Evolutionary conservation across 53 echinoderm and acorn worm species (phyloP), one percentile per base, ranked within the genome.

Genomic region (Echinarachnius parma): DNA sequence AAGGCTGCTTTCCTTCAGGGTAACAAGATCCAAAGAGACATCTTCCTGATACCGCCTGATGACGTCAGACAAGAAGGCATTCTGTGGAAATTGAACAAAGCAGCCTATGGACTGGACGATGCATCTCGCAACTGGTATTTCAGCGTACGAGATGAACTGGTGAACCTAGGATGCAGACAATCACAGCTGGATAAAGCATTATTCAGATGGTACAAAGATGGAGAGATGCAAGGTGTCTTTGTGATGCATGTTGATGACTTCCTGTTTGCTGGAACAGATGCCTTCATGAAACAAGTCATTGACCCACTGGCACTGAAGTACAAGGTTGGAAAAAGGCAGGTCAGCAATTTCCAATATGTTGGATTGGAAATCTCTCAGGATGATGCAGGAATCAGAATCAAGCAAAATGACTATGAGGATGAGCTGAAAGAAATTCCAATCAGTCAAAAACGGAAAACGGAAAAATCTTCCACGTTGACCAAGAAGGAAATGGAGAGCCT

Each of bases 61-160:
- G 82, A 82, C 75, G 82, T 25, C 32, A 31, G 53, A 21, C 46
- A 81, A 60, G 74, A 72, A 31, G 81, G 81, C 9, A 9, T 81
- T 18, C 23, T 57, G 19, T 67, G 76, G 82, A 82, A 82, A 47
- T 39, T 66, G 8, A 53, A 76, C 60, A 77, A 76, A 29, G 21
- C 83, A 31, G 76, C 37, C 0, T 83, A 83, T 83, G 83, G 83
- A 5, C 55, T 83, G 47, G 83, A 59, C 35, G 83, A 76, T 75
- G 63, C 75, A 54, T 83, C 83, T 29, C 45, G 66, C 21, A 83
- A 77, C 57, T 83, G 83, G 58, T 76, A 66, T 25, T 32, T 83
- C 24, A 77, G 67, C 36, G 75, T 81, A 16, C 48, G 44, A 27
- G 81, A 81, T 8, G 62, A 74, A 61, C 53, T 81, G 0, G 30